Conservation (phyloP, 2,113 vertebrate genomes). For the Cacatua alba region DNA sequence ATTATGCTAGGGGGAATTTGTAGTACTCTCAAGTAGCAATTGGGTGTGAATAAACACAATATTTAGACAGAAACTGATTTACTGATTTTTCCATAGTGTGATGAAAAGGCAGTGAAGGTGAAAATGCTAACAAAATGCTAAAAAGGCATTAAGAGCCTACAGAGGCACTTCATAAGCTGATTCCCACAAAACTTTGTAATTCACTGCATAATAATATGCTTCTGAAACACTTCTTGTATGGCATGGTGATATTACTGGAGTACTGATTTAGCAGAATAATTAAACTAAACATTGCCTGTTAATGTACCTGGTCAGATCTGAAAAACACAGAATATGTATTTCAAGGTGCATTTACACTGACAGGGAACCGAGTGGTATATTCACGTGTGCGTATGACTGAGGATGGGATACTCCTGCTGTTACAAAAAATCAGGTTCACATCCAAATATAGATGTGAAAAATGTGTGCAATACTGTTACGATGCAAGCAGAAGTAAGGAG, state of each 20-base stretch:
- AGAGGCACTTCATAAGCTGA: not conserved
- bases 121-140: not conserved
- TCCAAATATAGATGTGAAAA: not conserved
- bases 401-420: not conserved
- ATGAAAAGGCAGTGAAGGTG: not conserved
- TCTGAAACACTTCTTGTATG: not conserved
- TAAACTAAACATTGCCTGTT: not conserved
- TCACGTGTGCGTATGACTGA: not conserved
- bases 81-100: not conserved
- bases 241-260: not conserved
- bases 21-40: not conserved
- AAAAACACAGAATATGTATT: not conserved
- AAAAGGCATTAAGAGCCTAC: not conserved
- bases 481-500: not conserved
- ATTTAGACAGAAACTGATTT: constrained; percentile 4
- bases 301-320: not conserved
- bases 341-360: not conserved
- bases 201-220: not conserved
- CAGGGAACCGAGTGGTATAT: not conserved
- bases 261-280: not conserved
- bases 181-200: not conserved
- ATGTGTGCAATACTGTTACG: not conserved
- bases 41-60: not conserved
- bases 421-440: not conserved
- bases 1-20: not conserved